Conservation (phyloP, 2,888 invertebrate species). For the Nomada ruficornis region DNA sequence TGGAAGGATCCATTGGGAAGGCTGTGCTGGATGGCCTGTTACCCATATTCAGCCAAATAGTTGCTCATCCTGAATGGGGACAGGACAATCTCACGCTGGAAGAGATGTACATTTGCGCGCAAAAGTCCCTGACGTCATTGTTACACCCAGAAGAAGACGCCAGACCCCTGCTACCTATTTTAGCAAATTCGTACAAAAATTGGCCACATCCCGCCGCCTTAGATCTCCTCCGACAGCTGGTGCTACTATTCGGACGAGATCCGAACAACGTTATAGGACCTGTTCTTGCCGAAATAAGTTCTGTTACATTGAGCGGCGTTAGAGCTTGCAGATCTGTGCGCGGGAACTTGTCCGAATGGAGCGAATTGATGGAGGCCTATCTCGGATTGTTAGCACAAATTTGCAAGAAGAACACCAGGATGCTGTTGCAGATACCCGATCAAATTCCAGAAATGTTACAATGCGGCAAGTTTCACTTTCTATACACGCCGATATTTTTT, state of each 20-base stretch:
- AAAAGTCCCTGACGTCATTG: conserved; percentile 78
- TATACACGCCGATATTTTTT: background rate
- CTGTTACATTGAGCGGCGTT: conserved; percentile 78
- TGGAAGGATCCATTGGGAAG: conserved; percentile 85
- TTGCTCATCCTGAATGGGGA: conserved; percentile 86
- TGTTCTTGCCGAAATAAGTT: conserved; percentile 77
- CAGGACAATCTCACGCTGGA: conserved; percentile 88
- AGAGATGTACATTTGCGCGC: conserved; percentile 84
- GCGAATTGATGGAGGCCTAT: conserved; percentile 90
- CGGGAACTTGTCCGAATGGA: conserved; percentile 86
- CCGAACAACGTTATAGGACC: conserved; percentile 77
- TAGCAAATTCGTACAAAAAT: conserved; percentile 81
- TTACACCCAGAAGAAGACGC: conserved; percentile 78
- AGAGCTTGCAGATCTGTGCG: conserved; percentile 77
- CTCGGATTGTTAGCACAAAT: conserved; percentile 88
- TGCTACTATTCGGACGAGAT: conserved; percentile 84
- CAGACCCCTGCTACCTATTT: conserved; percentile 72
- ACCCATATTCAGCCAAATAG: conserved; percentile 87
- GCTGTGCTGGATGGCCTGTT: conserved; percentile 82
- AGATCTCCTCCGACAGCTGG: conserved; percentile 80
- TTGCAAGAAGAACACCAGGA: conserved; percentile 87
- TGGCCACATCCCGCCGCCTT: conserved; percentile 84
- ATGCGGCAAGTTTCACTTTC: conserved; percentile 78
- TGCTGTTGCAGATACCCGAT: conserved; percentile 82
- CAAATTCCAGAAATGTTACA: conserved; percentile 83